Conservation (phyloP, 2,113 vertebrate species). For the Oenanthe melanoleuca region DNA sequence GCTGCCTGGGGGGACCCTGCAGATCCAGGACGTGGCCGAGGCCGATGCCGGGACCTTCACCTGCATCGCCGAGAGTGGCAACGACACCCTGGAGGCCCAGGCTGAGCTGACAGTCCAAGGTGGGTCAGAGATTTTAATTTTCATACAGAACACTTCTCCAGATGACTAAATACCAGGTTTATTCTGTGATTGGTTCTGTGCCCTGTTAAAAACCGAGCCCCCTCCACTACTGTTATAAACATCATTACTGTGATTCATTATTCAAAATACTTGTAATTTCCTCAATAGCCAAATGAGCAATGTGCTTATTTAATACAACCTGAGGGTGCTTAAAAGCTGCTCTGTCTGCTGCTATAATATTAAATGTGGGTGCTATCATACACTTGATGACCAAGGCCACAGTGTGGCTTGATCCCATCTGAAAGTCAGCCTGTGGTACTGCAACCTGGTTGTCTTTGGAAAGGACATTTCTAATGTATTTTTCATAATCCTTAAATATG, state of each 20-base stretch:
- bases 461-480: neutral
- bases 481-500: neutral
- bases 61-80: constrained; percentile 84
- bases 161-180: neutral
- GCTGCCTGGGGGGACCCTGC: constrained; percentile 83
- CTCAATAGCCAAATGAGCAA: neutral
- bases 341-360: fast-evolving
- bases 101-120: constrained; percentile 91
- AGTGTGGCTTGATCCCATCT: neutral
- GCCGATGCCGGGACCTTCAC: constrained; percentile 86
- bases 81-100: constrained; percentile 84
- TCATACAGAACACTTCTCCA: too few species aligned
- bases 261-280: neutral
- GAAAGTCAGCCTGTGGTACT: neutral
- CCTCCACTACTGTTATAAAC: neutral
- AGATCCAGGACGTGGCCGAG: constrained; percentile 81
- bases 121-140: constrained; percentile 39
- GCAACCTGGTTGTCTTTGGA: neutral
- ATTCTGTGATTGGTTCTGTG: neutral
- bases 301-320: neutral
- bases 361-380: neutral
- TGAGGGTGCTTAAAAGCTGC: neutral
- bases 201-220: fast-evolving
- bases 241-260: neutral
- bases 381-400: neutral